phyloP scores from a whole-genome alignment of 2,888 invertebrate genomes.

The Hipparchia sbordonii region DNA sequence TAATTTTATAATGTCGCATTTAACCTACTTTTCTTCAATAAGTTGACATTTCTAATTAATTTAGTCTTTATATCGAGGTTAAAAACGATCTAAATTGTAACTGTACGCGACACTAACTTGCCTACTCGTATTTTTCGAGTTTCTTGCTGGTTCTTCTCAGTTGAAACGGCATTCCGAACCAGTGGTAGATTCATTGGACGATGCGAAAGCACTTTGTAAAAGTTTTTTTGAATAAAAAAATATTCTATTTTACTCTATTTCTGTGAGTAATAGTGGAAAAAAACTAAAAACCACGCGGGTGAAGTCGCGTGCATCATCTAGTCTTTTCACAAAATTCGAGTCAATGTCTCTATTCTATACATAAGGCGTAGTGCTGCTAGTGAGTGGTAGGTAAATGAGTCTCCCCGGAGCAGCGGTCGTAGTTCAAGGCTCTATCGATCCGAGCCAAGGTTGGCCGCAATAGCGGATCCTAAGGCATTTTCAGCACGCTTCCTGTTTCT shows the following conservation, averaged over 20 bases:
- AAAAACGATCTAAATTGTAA: conserved; percentile 14
- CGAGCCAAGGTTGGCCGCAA: conserved; percentile 60
- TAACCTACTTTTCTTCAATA: background rate
- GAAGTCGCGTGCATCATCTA: no score
- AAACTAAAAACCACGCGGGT: no score
- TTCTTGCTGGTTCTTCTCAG: no score
- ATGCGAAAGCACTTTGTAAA: no score
- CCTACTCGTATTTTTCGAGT: no score
- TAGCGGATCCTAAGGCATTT: conserved; percentile 42
- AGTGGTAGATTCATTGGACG: no score
- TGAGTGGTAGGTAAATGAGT: conserved; percentile 19
- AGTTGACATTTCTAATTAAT: conserved; percentile 15
- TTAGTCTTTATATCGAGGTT: background rate
- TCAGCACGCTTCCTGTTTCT: conserved; percentile 11
- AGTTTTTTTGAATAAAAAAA: no score
- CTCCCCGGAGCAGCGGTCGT: conserved; percentile 34
- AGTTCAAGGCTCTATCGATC: conserved; percentile 75
- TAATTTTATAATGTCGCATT: no score
- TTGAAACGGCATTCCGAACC: no score
- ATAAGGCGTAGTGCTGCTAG: background rate
- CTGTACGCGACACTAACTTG: conserved; percentile 7
- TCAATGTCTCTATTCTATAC: background rate
- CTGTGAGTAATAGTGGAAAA: no score
- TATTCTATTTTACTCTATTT: no score
- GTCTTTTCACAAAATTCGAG: no score